These are phyloP conservation scores for Lindbergichthys nudifrons DNA, from an alignment of 2,797 vertebrate genomes.

Conservation along the genomic window DNA sequence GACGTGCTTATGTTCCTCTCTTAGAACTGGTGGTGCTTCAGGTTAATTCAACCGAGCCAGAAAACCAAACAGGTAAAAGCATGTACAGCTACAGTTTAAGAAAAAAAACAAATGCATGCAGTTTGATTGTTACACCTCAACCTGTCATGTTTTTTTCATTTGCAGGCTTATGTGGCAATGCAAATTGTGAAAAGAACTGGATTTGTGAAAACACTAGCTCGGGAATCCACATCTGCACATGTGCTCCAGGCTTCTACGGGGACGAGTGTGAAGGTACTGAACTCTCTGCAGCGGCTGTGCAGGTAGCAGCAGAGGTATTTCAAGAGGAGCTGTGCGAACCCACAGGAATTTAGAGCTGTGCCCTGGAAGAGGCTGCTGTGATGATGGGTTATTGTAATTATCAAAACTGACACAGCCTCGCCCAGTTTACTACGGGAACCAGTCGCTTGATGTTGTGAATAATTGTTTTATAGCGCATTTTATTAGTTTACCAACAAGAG, in stretches of 20 bases:
- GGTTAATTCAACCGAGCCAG: slow-evolving; percentile 71
- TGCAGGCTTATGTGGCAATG: slow-evolving; percentile 74
- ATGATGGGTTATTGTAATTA: slow-evolving; percentile 84
- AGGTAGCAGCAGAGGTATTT: slow-evolving; percentile 71
- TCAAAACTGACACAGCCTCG: slow-evolving; percentile 78
- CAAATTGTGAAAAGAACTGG: slow-evolving; percentile 79
- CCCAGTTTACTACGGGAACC: slow-evolving; percentile 80
- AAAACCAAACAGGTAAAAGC: slow-evolving; percentile 83
- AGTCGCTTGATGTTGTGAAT: slow-evolving; percentile 82
- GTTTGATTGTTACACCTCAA: slow-evolving; percentile 21
- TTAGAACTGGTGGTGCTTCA: slow-evolving; percentile 74
- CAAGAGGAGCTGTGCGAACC: slow-evolving; percentile 73
- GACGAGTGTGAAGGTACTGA: slow-evolving; percentile 86
- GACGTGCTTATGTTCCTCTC: slow-evolving; percentile 34
- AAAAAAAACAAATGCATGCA: neutral
- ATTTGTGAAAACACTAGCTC: slow-evolving; percentile 81
- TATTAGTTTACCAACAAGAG: slow-evolving; percentile 87
- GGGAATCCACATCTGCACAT: slow-evolving; percentile 84
- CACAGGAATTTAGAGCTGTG: slow-evolving; percentile 81
- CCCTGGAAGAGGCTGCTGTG: slow-evolving; percentile 77
- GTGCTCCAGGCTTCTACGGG: slow-evolving; percentile 85
- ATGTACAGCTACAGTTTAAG: slow-evolving; percentile 6
- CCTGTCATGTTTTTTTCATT: slow-evolving; percentile 8
- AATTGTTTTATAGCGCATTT: slow-evolving; percentile 83
- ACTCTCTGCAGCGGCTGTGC: slow-evolving; percentile 56